Conservation (phyloP, 2,113 vertebrate genomes). For the Clinocottus analis region DNA sequence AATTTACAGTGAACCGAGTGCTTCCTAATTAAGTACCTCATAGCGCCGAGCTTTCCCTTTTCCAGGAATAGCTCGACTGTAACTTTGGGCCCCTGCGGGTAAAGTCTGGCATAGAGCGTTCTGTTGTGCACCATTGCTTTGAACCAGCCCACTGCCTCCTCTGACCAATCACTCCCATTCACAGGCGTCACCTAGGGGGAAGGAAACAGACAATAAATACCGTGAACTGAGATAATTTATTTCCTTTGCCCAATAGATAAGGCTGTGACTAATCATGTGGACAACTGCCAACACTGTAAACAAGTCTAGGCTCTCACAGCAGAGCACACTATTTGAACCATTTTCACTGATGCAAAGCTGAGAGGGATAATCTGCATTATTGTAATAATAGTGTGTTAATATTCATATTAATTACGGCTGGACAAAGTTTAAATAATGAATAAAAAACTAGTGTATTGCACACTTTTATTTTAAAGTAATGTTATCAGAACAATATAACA, state of each 20-base stretch:
- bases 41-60: constrained; percentile 80
- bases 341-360: constrained; percentile 42
- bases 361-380: not conserved
- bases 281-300: constrained; percentile 36
- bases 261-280: constrained; percentile 59
- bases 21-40: constrained; percentile 74
- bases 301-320: constrained; percentile 7
- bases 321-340: constrained; percentile 26
- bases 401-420: too few relatives aligned
- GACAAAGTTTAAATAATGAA: too few relatives aligned
- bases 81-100: constrained; percentile 60
- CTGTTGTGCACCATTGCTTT: constrained; percentile 74
- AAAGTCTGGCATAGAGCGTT: constrained; percentile 79
- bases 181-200: constrained; percentile 78
- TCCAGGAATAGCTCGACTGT: constrained; percentile 82
- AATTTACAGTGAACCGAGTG: not conserved
- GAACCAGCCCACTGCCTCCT: constrained; percentile 80
- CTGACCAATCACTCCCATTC: constrained; percentile 75
- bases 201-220: constrained; percentile 45
- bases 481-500: too few relatives aligned
- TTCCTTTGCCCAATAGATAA: constrained; percentile 60
- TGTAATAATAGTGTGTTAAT: not conserved
- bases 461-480: too few relatives aligned
- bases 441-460: too few relatives aligned
- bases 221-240: constrained; percentile 55